phyloP scores from a whole-genome alignment of 2,888 invertebrate species.

The Tanypteryx hageni region DNA sequence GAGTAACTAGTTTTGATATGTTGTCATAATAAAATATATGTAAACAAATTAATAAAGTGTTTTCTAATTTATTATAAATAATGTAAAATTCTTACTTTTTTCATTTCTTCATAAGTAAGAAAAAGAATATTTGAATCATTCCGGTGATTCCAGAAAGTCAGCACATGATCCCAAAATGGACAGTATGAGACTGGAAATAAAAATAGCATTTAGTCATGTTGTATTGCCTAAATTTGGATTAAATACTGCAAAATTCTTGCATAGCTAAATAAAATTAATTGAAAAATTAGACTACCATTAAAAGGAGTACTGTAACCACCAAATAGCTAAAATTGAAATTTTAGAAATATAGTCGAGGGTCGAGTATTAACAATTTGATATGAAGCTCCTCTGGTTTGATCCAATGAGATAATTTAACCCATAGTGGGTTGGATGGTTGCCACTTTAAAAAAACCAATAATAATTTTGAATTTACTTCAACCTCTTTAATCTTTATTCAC shows the following conservation, averaged over 20 bases:
- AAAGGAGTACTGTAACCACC: background rate
- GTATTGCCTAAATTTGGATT: background rate
- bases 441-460: background rate
- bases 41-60: too few species aligned
- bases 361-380: background rate
- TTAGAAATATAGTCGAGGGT: background rate
- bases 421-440: background rate
- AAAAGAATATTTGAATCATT: conserved; percentile 85
- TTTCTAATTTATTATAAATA: too few species aligned
- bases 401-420: background rate
- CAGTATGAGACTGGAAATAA: conserved; percentile 70
- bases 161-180: conserved; percentile 81
- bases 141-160: conserved; percentile 83
- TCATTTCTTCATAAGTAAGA: conserved; percentile 90
- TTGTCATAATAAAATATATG: too few species aligned
- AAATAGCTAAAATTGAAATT: background rate
- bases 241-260: background rate
- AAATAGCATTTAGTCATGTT: background rate
- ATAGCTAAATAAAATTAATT: background rate
- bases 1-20: too few species aligned
- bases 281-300: background rate
- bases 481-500: background rate
- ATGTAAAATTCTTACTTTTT: conserved; percentile 74
- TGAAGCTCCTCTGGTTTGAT: background rate
- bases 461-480: background rate